Conservation (phyloP, 2,797 vertebrate genomes). For the Pogoniulus pusillus region DNA sequence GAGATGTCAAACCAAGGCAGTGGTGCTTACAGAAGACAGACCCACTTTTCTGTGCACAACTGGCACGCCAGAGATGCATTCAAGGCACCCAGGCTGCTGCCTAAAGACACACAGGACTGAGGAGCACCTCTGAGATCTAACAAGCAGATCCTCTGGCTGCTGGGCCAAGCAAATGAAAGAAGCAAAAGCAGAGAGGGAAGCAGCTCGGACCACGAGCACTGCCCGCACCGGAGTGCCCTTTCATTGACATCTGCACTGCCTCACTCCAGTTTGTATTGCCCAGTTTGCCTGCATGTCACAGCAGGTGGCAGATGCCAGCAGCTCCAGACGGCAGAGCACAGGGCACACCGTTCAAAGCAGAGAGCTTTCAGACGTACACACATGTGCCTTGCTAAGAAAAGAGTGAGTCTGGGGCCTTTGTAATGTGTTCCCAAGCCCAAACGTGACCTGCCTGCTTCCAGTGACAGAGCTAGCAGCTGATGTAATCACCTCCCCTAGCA, state of each 20-base stretch:
- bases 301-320: neutral
- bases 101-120: neutral
- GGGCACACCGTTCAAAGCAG: neutral
- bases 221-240: neutral
- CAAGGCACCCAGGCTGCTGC: neutral
- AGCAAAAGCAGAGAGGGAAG: neutral
- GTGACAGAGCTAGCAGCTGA: constrained; percentile 7
- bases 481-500: constrained; percentile 41
- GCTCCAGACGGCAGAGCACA: neutral
- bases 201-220: neutral
- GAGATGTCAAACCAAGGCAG: constrained; percentile 1
- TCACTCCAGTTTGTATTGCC: constrained; percentile 5
- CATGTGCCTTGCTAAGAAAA: neutral
- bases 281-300: constrained; percentile 12
- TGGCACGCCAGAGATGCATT: neutral
- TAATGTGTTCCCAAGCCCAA: constrained; percentile 18
- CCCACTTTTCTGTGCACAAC: neutral
- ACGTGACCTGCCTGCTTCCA: constrained; percentile 26
- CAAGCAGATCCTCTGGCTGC: neutral
- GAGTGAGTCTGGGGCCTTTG: neutral
- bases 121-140: neutral
- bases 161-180: constrained; percentile 14
- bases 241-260: neutral
- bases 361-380: neutral
- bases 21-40: neutral